Base-by-base conservation (phyloP, 2,888 invertebrate genomes). In the Xestobium rufovillosum region DNA sequence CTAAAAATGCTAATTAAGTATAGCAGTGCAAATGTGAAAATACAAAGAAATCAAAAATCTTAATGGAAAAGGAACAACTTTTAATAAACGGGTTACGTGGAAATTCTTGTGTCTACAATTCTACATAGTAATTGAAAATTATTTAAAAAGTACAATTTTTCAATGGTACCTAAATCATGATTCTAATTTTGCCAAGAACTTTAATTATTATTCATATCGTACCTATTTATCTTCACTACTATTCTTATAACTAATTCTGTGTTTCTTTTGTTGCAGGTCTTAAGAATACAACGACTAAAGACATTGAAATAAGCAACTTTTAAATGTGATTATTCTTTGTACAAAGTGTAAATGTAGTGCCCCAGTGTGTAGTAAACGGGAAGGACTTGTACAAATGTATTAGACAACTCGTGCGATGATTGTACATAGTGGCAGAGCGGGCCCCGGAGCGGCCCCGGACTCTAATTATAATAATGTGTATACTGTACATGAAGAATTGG, bases 301-400 rank as follows among this genome's bases (percentile, higher is more conserved):
- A 65, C 65, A 63, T 65, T 63, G 59, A 64, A 63, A 63, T 64
- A 63, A 61, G 64, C 65, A 63, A 65, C 65, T 66, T 62, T 63
- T 67, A 65, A 67, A 71, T 73, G 73, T 73, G 73, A 73, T 73
- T 72, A 71, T 70, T 72, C 70, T 71, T 69, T 73, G 73, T 73
- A 73, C 73, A 73, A 72, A 70, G 69, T 70, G 67, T 67, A 67
- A 64, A 67, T 66, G 65, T 66, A 66, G 66, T 66, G 65, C 61
- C 64, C 65, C 65, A 63, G 65, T 65, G 63, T 64, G 60, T 63
- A 59, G 59, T 56, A 58, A 54, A 59, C 55, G 57, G 60, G 57
- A 61, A 57, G 60, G 57, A 63, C 60, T 62, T 63, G 63, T 63
- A 63, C 60, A 63, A 63, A 60, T 54, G 58, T 58, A 59, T 59